Base-by-base conservation (phyloP, 2,113 vertebrate species). In the Thinocorus orbignyianus region DNA sequence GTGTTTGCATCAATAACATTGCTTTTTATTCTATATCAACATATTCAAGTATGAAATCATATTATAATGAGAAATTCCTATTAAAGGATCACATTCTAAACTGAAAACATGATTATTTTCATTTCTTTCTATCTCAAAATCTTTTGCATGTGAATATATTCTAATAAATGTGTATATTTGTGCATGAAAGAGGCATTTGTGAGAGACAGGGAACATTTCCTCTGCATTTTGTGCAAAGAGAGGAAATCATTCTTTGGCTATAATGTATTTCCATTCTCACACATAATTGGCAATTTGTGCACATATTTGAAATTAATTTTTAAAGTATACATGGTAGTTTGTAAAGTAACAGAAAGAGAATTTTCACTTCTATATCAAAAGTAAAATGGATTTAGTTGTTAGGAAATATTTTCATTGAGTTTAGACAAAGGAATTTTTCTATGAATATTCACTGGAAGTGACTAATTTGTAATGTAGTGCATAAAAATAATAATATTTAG, bases 271-370 rank as follows among this genome's bases (percentile, higher is more conserved):
- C 41, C 37, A 58, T 74, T 92, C 58, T 88, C 58, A 91, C 39
- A 77, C 4, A 55, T 94, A 82, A 95, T 81, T 80, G 61, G 30
- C 64, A 90, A 91, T 89, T 89, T 91, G 33, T 86, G 49, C 66
- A 86, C 42, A 66, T 73, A 64, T 82, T 90, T 91, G 19, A 91
- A 94, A 93, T 87, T 85, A 89, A 92, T 93, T 95, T 90, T 87
- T 94, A 51, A 91, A 74, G 33, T 61, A 61, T 66, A 83, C 2
- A 0, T 60, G 26, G 90, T 70, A 58, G 39, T 41, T 76, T 82
- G 39, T 64, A 81, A 96, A 88, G 24, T 71, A 62, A 15, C 61
- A 73, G 58, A n/a, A 90, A 84, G 2, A 80, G 37, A 82, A 52
- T 66, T 90, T 85, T 5, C 17, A 35, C 18, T 90, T 93, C n/a